These are phyloP conservation scores for Clanis bilineata DNA, from an alignment of 2,888 invertebrate genomes.

Conservation along the genomic window DNA sequence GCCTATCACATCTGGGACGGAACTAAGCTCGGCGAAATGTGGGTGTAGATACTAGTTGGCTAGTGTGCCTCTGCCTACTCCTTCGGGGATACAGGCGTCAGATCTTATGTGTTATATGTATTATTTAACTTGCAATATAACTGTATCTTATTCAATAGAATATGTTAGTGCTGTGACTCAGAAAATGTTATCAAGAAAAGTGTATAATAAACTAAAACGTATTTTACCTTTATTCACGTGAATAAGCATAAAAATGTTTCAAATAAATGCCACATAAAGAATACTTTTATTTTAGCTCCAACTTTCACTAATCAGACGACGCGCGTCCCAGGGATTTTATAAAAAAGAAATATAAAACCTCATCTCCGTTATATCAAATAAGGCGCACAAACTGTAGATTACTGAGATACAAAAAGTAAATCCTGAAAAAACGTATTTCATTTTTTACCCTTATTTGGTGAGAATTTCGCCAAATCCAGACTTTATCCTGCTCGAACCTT, in stretches of 20 bases:
- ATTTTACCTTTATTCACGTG: too few species aligned
- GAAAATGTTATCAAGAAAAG: too few species aligned
- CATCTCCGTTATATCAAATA: neutral
- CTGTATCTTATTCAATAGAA: too few species aligned
- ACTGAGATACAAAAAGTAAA: constrained; percentile 25
- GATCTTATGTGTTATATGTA: too few species aligned
- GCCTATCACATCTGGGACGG: too few species aligned
- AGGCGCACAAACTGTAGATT: constrained; percentile 10
- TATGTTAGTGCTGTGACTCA: too few species aligned
- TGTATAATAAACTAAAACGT: too few species aligned
- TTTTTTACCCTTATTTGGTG: constrained; percentile 24
- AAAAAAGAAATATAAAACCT: neutral
- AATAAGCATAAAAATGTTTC: neutral
- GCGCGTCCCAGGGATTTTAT: neutral
- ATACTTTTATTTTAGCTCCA: neutral
- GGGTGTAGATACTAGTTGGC: too few species aligned
- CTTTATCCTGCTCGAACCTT: constrained; percentile 25
- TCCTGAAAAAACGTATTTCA: constrained; percentile 23
- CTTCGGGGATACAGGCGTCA: too few species aligned
- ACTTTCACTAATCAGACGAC: neutral
- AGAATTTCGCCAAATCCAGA: constrained; percentile 28
- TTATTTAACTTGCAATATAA: too few species aligned
- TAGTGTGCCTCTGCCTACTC: too few species aligned
- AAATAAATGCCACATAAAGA: neutral
- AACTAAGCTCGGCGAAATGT: too few species aligned